Conservation (phyloP, 2,888 invertebrate species). For the Drosophila austrosaltans region DNA sequence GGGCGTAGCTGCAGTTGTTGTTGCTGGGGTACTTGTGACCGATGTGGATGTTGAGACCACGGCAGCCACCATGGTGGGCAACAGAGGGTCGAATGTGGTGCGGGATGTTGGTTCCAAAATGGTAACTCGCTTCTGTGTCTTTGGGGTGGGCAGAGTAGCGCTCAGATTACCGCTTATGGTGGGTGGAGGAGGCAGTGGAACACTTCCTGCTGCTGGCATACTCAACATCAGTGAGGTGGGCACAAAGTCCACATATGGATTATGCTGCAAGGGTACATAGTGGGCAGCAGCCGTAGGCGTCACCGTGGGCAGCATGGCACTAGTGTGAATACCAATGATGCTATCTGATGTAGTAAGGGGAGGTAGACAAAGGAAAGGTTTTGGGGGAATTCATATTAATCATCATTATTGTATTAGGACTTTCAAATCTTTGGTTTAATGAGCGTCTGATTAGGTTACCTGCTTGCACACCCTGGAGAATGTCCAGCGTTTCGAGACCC, state of each 20-base stretch:
- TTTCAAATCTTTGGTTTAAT: not conserved
- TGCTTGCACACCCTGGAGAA: slow-evolving; percentile 82
- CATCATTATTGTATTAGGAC: slow-evolving; percentile 22
- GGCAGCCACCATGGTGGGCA: slow-evolving; percentile 80
- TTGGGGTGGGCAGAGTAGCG: slow-evolving; percentile 75
- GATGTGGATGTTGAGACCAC: slow-evolving; percentile 58
- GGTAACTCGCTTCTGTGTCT: slow-evolving; percentile 82
- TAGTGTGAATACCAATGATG: slow-evolving; percentile 82
- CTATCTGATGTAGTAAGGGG: slow-evolving; percentile 73
- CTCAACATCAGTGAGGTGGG: slow-evolving; percentile 62
- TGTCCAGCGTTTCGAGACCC: slow-evolving; percentile 83
- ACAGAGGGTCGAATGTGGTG: slow-evolving; percentile 80
- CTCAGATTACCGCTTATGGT: slow-evolving; percentile 67
- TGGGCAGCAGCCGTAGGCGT: slow-evolving; percentile 46
- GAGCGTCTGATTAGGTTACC: slow-evolving; percentile 67
- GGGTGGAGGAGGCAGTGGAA: slow-evolving; percentile 52
- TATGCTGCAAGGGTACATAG: slow-evolving; percentile 73
- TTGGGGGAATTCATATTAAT: no score
- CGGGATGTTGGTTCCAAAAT: slow-evolving; percentile 82
- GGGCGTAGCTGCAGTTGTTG: slow-evolving; percentile 51
- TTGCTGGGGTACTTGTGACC: slow-evolving; percentile 49
- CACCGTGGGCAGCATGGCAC: slow-evolving; percentile 61
- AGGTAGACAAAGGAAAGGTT: not conserved
- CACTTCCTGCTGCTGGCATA: slow-evolving; percentile 41
- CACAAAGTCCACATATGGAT: slow-evolving; percentile 77